Evolutionary conservation across 2,113 vertebrate genomes (phyloP).

Genomic region (Oreamnos americanus): DNA sequence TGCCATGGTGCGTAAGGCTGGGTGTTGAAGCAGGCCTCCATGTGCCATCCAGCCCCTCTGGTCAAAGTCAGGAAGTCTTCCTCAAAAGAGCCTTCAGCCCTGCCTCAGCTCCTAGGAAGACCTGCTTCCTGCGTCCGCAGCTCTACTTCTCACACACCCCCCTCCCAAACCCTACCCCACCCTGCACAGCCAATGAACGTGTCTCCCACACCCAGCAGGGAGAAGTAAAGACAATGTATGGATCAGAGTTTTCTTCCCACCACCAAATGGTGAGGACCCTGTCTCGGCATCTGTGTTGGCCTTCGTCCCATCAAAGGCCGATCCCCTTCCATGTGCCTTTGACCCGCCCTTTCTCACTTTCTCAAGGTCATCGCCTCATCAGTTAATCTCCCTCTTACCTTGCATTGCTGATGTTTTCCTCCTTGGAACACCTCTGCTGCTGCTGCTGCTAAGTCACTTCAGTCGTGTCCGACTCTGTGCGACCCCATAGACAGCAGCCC

Average conservation of each 20-base stretch:
- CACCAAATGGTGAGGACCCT: background rate
- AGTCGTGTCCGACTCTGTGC: too few species aligned
- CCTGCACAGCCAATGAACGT: background rate
- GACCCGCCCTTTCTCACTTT: too few species aligned
- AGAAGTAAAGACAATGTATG: background rate
- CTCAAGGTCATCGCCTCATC: background rate
- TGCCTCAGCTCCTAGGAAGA: background rate
- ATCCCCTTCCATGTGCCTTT: background rate
- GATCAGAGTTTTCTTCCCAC: background rate
- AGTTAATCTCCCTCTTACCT: background rate
- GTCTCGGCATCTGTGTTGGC: fast-evolving
- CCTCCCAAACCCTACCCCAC: background rate
- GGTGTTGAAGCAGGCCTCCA: background rate
- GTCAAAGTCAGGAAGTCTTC: background rate
- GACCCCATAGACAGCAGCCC: too few species aligned
- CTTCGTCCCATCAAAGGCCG: background rate
- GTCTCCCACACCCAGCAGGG: background rate
- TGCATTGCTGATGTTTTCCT: background rate
- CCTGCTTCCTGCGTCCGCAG: fast-evolving
- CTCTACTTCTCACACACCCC: background rate
- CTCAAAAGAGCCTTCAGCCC: too few species aligned
- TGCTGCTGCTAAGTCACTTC: too few species aligned
- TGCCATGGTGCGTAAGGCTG: fast-evolving
- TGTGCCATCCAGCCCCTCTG: too few species aligned
- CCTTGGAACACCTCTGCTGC: too few species aligned